Conservation (phyloP, 1,140 invertebrate genomes). For the Cephus cinctus region DNA sequence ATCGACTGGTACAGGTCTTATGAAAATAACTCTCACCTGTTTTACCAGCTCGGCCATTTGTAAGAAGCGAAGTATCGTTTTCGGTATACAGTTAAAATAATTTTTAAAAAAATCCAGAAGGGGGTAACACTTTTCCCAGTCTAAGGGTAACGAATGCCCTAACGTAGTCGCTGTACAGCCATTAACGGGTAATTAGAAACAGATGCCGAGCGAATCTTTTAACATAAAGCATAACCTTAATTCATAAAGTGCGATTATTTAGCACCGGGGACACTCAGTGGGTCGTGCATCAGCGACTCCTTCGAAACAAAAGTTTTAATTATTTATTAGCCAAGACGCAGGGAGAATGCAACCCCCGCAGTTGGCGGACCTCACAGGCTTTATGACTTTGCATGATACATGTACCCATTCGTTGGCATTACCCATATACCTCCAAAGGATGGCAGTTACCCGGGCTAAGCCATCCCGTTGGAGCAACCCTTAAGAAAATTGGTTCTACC, state of each 20-base stretch:
- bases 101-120: no score
- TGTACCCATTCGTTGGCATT: not conserved
- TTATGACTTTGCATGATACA: not conserved
- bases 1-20: no score
- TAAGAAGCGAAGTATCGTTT: no score
- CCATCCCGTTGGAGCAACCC: no score
- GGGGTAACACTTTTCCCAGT: no score
- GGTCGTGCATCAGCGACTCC: conserved; percentile 50
- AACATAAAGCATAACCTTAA: conserved; percentile 58
- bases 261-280: conserved; percentile 34
- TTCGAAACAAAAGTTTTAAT: conserved; percentile 58
- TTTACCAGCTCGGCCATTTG: no score
- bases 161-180: conserved; percentile 46
- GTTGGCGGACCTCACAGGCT: no score
- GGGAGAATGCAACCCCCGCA: conserved; percentile 42
- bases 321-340: conserved; percentile 54
- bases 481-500: no score
- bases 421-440: not conserved
- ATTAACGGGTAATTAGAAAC: conserved; percentile 59
- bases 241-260: conserved; percentile 58
- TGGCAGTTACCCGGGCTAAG: no score
- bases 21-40: no score
- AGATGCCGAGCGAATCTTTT: conserved; percentile 58
- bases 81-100: no score
- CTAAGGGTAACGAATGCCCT: conserved; percentile 53